phyloP scores from a whole-genome alignment of 2,888 invertebrate genomes.

The Phasia obesa region DNA sequence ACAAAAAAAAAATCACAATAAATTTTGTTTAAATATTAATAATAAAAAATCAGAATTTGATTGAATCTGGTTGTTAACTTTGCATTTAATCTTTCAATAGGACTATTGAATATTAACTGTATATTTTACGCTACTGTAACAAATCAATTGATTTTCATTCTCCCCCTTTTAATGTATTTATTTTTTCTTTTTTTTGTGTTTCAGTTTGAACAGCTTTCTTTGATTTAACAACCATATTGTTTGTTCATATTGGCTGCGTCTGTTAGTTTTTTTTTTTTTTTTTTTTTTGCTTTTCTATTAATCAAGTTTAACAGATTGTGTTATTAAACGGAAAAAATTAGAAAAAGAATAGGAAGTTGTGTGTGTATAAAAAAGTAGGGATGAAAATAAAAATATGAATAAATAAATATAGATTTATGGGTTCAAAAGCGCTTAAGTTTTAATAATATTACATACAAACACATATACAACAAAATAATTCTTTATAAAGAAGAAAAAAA shows the following conservation, averaged over 20 bases:
- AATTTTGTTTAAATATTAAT: slow-evolving; percentile 44
- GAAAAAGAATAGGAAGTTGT: not conserved
- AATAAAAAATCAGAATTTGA: slow-evolving; percentile 34
- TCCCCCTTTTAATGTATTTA: slow-evolving; percentile 16
- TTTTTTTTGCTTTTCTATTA: slow-evolving; percentile 24
- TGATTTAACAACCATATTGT: slow-evolving; percentile 37
- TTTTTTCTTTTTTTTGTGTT: not conserved
- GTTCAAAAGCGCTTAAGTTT: not conserved
- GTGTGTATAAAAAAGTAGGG: not conserved
- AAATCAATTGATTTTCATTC: slow-evolving; percentile 53
- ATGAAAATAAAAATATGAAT: not conserved
- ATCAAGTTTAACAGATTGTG: slow-evolving; percentile 50
- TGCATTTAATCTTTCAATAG: slow-evolving; percentile 21
- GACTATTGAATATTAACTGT: slow-evolving; percentile 37
- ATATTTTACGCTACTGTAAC: slow-evolving; percentile 51
- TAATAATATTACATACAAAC: not conserved
- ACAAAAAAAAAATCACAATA: too few species aligned
- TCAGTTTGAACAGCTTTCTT: slow-evolving; percentile 40
- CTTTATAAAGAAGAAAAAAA: not conserved
- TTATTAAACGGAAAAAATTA: slow-evolving; percentile 33
- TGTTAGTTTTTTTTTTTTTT: slow-evolving; percentile 5
- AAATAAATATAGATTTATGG: slow-evolving; percentile 14
- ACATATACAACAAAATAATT: not conserved
- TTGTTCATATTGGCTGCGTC: slow-evolving; percentile 28
- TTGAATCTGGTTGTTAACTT: slow-evolving; percentile 33